Base-by-base conservation (phyloP, 23 tunicate genomes). In the Ascidia mentula region DNA sequence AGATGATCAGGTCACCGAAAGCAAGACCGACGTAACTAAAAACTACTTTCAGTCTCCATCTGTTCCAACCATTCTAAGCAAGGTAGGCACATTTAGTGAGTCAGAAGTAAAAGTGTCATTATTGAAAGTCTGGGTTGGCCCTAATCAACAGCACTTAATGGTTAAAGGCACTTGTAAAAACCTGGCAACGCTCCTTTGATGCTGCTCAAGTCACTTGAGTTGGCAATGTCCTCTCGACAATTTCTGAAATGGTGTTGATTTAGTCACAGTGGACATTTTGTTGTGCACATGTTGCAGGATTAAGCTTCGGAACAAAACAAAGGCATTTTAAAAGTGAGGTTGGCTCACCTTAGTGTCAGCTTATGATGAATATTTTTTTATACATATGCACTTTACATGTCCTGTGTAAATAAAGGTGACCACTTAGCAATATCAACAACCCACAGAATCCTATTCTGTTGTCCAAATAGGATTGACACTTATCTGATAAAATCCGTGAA, bases 121-220 rank as follows among this genome's bases (percentile, higher is more conserved):
- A 28, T 28, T 53, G 7, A 53, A 53, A 53, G 65, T 53, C 24
- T 53, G 65, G 24, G 24, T 53, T 53, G 65, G 65, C 65, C 65
- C 65, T 53, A 53, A 53, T 53, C 65, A 53, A 53, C 65, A 53
- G 65, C 65, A 53, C 65, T 53, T 53, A 28, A 53, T 53, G 65
- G 22, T 53, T 53, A 20, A 20, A 26, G 22, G 28, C 65, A 53
- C 65, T 53, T 53, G 65, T 53, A 28, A 53, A 53, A 53, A 6
- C 65, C 65, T 9, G 65, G 65, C 24, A 3, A 9, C 65, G 4
- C 65, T 1, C 13, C 24, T 53, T 53, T 6, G 65, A 42, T 53
- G 65, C 65, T 28, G 24, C 13, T 53, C 13, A 53, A 26, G 22
- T 26, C 24, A 9, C 65, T 42, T 53, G 28, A 53, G 28, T 53